Base-by-base conservation (phyloP, 2,888 invertebrate species). In the Dicyrtomina minuta region DNA sequence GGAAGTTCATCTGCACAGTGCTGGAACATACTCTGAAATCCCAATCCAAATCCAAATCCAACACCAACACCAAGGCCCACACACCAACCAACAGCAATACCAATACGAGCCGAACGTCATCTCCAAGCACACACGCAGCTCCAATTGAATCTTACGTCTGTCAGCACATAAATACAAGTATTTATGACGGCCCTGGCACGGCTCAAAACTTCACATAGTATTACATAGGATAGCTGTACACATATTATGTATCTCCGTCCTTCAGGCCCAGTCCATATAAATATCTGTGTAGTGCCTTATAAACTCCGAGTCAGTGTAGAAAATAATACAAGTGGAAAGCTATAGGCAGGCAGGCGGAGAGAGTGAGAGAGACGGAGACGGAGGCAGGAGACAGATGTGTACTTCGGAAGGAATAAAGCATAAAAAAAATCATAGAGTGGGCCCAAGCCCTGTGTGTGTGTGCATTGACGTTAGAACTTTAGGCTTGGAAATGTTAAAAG, bases 301-400 rank as follows among this genome's bases (percentile, higher is more conserved):
- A n/a, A n/a, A 33, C 33, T 33, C 33, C 3, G 8, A 33, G 3
- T 33, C 33, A 3, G 8, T 46, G 3, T 46, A 17, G 4, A 46
- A 46, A 17, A 46, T 46, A 46, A 17, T 46, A 46, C 46, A 46
- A 46, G 46, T 17, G 3, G 20, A n/a, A n/a, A n/a, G n/a, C n/a
- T n/a, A n/a, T n/a, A n/a, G n/a, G n/a, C n/a, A n/a, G n/a, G n/a
- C n/a, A n/a, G n/a, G n/a, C n/a, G 13, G 43, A 43, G 10, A 13
- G 43, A 43, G 13, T 43, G 46, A 46, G 4, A 20, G 2, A 46
- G 13, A 51, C 15, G 51, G 51, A 51, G 51, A 10, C 17, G 51
- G 33, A 33, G 33, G 33, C 22, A 22, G 51, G 51, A 51, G 51
- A 51, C 51, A 51, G n/a, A 51, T 51, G 51, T 20, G 20, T 51